phyloP scores from a whole-genome alignment of 2,797 vertebrate genomes.

The Peromyscus aztecus region DNA sequence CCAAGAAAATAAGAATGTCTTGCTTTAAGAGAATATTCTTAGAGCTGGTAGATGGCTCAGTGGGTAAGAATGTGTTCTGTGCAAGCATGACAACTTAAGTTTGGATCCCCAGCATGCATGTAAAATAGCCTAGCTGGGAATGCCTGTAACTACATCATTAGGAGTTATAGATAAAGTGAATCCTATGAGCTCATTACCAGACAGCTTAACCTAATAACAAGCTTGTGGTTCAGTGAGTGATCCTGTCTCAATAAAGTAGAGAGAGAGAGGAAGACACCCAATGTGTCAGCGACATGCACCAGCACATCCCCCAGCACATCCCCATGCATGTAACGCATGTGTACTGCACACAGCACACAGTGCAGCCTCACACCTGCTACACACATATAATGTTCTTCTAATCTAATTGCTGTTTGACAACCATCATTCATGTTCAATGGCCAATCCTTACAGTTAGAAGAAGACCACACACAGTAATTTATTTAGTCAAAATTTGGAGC shows the following conservation, averaged over 20 bases:
- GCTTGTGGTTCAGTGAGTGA: not conserved
- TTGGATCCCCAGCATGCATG: not conserved
- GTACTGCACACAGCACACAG: not conserved
- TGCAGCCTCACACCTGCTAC: not conserved
- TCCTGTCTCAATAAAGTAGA: not conserved
- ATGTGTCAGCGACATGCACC: not conserved
- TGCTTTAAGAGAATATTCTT: not conserved
- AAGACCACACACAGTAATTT: not conserved
- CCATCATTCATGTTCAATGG: not conserved
- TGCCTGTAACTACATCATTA: not conserved
- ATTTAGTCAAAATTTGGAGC: slow-evolving; percentile 6
- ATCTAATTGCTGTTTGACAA: not conserved
- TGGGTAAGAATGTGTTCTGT: not conserved
- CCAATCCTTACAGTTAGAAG: not conserved
- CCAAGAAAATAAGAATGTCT: not conserved
- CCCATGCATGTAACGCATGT: accelerated
- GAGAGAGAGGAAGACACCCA: not conserved
- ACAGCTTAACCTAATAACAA: not conserved
- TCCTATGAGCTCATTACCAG: not conserved
- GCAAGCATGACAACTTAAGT: not conserved
- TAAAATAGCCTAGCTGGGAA: not conserved
- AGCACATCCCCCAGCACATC: not conserved
- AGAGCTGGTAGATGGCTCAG: not conserved
- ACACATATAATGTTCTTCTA: not conserved
- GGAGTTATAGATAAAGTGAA: not conserved